Conservation (phyloP, 2,888 invertebrate genomes). For the Zygogramma bicolorata region DNA sequence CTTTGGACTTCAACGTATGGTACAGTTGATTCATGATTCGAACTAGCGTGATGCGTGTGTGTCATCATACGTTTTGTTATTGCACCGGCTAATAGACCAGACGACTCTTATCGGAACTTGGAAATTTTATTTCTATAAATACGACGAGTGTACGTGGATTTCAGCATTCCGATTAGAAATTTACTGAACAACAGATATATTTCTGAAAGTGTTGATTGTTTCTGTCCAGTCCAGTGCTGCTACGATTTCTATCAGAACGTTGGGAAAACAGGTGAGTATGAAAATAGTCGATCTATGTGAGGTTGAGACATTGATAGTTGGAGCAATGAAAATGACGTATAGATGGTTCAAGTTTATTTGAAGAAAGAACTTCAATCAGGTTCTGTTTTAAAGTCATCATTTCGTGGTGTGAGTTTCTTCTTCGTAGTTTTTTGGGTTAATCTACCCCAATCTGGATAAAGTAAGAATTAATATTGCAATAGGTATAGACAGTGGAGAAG, state of each 20-base stretch:
- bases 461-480: no score
- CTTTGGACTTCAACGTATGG: slow-evolving; percentile 21
- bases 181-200: neutral
- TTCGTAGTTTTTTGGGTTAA: no score
- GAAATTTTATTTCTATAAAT: slow-evolving; percentile 26
- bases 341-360: no score
- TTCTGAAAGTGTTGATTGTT: neutral
- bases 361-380: no score
- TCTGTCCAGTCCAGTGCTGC: neutral
- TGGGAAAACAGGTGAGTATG: neutral
- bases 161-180: neutral
- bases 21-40: slow-evolving; percentile 27
- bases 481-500: no score
- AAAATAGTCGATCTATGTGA: neutral
- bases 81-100: neutral
- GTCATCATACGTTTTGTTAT: slow-evolving; percentile 12
- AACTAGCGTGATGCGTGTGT: slow-evolving; percentile 17
- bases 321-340: no score
- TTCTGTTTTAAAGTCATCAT: no score
- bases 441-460: no score
- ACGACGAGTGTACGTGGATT: neutral
- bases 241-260: neutral
- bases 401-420: no score
- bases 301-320: no score
- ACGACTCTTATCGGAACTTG: slow-evolving; percentile 9